These are phyloP conservation scores for Datnioides undecimradiatus DNA, from an alignment of 2,113 vertebrate genomes.

Conservation along the genomic window DNA sequence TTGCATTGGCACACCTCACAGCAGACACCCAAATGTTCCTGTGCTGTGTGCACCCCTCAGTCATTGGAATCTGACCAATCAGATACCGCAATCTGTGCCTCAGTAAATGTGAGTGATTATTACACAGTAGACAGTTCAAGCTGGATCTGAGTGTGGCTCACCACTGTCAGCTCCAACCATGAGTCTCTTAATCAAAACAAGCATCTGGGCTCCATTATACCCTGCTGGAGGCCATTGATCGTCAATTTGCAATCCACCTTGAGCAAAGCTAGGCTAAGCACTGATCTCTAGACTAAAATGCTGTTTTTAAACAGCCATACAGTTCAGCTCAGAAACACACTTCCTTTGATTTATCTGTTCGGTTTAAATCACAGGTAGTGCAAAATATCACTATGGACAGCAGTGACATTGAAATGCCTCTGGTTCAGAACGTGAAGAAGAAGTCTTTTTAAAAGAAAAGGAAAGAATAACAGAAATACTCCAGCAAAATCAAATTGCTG, in stretches of 20 bases:
- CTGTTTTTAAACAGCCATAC: constrained; percentile 34
- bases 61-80: constrained; percentile 71
- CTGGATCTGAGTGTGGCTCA: constrained; percentile 52
- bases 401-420: neutral
- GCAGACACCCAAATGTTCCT: constrained; percentile 45
- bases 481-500: neutral
- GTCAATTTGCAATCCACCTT: constrained; percentile 53
- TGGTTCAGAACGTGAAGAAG: neutral
- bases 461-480: neutral
- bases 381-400: neutral
- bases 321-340: constrained; percentile 19
- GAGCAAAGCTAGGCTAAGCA: constrained; percentile 31
- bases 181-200: constrained; percentile 80
- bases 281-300: constrained; percentile 34
- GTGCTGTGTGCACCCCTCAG: constrained; percentile 31
- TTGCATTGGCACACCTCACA: constrained; percentile 58
- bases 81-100: constrained; percentile 67
- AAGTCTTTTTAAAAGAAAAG: neutral
- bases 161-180: constrained; percentile 65
- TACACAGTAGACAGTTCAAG: constrained; percentile 59
- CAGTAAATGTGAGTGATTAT: constrained; percentile 68
- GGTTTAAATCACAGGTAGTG: neutral
- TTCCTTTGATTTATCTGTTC: constrained; percentile 21
- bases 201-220: constrained; percentile 77
- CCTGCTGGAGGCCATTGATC: constrained; percentile 73